phyloP scores from a whole-genome alignment of 2,888 invertebrate genomes.

The Eilema griseolum region DNA sequence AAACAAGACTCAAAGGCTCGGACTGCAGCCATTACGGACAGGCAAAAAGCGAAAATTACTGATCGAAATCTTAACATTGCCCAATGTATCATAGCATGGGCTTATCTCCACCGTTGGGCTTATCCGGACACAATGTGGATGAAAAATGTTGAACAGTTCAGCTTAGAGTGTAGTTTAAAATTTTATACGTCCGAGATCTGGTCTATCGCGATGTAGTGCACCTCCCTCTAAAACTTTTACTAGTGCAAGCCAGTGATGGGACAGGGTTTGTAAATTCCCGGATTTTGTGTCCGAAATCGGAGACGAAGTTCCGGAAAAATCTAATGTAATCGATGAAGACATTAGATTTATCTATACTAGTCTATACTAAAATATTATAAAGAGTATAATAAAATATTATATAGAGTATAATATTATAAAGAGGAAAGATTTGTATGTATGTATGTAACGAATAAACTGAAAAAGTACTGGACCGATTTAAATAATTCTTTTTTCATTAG shows the following conservation, averaged over 20 bases:
- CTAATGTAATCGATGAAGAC: background rate
- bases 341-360: background rate
- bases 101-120: constrained; percentile 50
- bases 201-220: constrained; percentile 58
- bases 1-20: constrained; percentile 26
- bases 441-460: no score
- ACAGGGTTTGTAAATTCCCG: background rate
- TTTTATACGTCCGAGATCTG: constrained; percentile 57
- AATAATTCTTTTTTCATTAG: no score
- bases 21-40: constrained; percentile 33
- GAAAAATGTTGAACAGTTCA: constrained; percentile 57
- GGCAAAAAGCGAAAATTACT: constrained; percentile 52
- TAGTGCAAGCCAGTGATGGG: constrained; percentile 44
- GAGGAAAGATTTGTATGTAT: no score
- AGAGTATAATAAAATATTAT: no score
- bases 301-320: background rate
- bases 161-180: constrained; percentile 59
- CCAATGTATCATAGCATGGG: constrained; percentile 51
- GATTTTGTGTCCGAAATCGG: background rate
- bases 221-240: constrained; percentile 59
- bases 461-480: no score
- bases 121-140: constrained; percentile 52
- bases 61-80: constrained; percentile 47
- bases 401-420: no score
- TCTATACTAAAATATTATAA: no score